Percentiles rank a stretch among this genome's conserved stretches.
These are phyloP conservation scores for Catocala nupta DNA, from an alignment of 2,888 invertebrate genomes.

Conservation along the genomic window DNA sequence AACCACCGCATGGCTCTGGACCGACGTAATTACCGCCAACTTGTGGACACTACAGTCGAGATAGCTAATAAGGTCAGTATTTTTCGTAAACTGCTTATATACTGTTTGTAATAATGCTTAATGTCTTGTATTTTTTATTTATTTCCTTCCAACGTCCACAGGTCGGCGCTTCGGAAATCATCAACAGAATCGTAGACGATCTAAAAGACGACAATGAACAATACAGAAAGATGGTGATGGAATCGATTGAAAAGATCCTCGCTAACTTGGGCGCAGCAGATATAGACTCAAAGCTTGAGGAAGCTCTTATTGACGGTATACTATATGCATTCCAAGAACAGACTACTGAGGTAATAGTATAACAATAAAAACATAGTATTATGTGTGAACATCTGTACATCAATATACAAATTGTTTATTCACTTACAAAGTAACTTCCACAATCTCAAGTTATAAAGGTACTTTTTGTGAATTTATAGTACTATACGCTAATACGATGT, in stretches of 20 bases:
- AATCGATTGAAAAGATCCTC: conserved; percentile 99
- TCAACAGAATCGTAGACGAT: conserved; percentile 99
- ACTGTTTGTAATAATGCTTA: not conserved
- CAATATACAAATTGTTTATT: no score
- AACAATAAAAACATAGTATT: not conserved
- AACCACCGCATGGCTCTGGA: conserved; percentile 99
- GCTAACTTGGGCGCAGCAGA: conserved; percentile 99
- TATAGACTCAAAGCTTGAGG: conserved; percentile 98
- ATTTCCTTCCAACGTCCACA: conserved; percentile 35
- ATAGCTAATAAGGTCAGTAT: conserved; percentile 96
- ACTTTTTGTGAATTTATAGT: no score
- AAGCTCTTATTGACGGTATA: conserved; percentile 99
- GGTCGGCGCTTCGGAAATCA: conserved; percentile 99
- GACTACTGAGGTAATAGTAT: conserved; percentile 94
- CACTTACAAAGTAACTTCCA: no score
- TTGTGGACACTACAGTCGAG: conserved; percentile 99
- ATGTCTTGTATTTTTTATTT: conserved; percentile 3
- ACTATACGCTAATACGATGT: no score
- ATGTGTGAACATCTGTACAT: no score
- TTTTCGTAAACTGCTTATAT: not conserved
- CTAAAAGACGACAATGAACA: conserved; percentile 99
- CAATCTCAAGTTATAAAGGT: no score
- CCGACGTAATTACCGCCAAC: conserved; percentile 98
- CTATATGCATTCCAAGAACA: conserved; percentile 99
- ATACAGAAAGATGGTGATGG: conserved; percentile 99